Conservation (phyloP, 1,140 invertebrate species). For the Dreissena polymorpha region DNA sequence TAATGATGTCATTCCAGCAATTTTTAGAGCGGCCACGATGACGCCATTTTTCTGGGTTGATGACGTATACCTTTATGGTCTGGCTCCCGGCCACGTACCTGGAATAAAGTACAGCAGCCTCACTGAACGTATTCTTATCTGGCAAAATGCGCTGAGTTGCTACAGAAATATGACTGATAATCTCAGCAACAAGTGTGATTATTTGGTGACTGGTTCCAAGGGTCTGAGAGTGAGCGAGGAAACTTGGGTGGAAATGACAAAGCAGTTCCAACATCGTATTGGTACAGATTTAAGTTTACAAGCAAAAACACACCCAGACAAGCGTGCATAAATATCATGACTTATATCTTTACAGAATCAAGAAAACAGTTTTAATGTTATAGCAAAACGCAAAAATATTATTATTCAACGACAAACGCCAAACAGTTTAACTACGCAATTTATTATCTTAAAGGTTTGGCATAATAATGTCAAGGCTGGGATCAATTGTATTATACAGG, state of each 20-base stretch:
- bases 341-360: too few species aligned
- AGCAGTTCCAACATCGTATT: not conserved
- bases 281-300: too few species aligned
- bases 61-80: constrained; percentile 76
- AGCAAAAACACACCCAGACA: too few species aligned
- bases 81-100: constrained; percentile 67
- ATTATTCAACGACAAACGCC: too few species aligned
- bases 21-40: constrained; percentile 48
- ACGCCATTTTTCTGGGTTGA: too few species aligned
- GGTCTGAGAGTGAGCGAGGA: constrained; percentile 4
- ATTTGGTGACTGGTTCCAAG: constrained; percentile 11
- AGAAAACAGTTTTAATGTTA: too few species aligned
- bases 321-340: too few species aligned
- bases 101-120: constrained; percentile 33
- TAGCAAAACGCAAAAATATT: too few species aligned
- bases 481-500: too few species aligned
- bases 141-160: constrained; percentile 16
- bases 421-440: too few species aligned
- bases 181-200: constrained; percentile 5
- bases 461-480: too few species aligned
- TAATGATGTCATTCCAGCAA: constrained; percentile 57
- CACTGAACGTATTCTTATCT: not conserved
- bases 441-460: too few species aligned
- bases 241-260: constrained; percentile 31
- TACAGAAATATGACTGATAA: constrained; percentile 23